Evolutionary conservation across 2,797 vertebrate species (phyloP).

Genomic region (Molothrus ater): DNA sequence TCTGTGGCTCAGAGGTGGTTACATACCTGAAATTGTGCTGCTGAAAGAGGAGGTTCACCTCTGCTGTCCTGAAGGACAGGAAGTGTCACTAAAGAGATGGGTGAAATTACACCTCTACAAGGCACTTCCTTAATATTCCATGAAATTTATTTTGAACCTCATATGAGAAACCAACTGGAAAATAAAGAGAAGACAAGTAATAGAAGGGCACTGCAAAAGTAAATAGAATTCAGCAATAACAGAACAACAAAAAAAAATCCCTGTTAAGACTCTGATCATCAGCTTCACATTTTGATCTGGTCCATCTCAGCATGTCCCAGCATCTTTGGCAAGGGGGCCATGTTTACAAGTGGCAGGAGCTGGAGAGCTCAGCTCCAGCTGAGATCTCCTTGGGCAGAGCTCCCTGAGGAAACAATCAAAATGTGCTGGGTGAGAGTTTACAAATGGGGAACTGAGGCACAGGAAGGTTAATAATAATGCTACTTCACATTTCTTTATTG

Average conservation of each 20-base stretch:
- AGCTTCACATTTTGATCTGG: neutral
- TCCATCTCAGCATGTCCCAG: neutral
- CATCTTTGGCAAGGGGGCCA: neutral
- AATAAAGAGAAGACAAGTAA: neutral
- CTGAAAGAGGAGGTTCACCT: neutral
- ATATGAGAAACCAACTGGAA: neutral
- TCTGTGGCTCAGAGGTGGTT: neutral
- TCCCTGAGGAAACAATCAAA: neutral
- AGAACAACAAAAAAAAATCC: neutral
- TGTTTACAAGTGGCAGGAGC: neutral
- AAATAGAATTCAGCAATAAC: neutral
- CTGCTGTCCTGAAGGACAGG: neutral
- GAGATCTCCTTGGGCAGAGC: neutral
- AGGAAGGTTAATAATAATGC: conserved; percentile 59
- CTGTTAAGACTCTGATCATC: neutral
- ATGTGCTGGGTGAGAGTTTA: neutral
- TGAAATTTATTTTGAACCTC: neutral
- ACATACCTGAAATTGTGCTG: neutral
- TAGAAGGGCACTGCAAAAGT: neutral
- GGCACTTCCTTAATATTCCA: neutral
- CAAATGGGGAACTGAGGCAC: conserved; percentile 41
- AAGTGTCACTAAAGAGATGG: neutral
- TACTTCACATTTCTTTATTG: conserved; percentile 40
- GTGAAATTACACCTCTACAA: neutral
- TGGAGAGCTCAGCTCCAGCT: neutral